Base-by-base conservation (phyloP, 2,797 vertebrate genomes). In the Melanotaenia boesemani region DNA sequence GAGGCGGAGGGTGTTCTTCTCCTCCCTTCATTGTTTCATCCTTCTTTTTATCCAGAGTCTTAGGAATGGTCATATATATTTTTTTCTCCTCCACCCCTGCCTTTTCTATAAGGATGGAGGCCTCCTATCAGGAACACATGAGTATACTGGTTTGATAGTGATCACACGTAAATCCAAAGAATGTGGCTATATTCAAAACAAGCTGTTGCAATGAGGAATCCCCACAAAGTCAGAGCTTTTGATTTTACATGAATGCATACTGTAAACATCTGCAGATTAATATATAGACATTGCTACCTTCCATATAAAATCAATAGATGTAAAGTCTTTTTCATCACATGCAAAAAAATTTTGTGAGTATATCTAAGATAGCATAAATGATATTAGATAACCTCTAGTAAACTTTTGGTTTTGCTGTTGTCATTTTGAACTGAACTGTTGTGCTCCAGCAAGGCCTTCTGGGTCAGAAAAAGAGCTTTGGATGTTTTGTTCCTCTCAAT, bases 401-500 rank as follows among this genome's bases (percentile, higher is more conserved):
- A 88, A 52, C 90, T 91, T 76, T 80, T 90, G 82, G 91, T 89
- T 52, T 79, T 65, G 55, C 79, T 91, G 79, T 66, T 73, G 74
- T 79, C 74, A 13, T 72, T 72, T 77, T 83, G 63, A 20, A 93
- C 86, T 46, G 1, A 60, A 50, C 88, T 86, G 77, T 89, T 94
- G 84, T 92, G 91, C 22, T 89, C 78, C 77, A 95, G 70, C 60
- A 89, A 88, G 69, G 96, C 95, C 82, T 97, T 98, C 86, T 98
- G 96, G 78, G 95, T 95, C 86, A 98, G 91, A 82, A 95, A 97
- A 69, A 96, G 85, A 57, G 96, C 96, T 94, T 90, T 97, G 80
- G 96, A 97, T 61, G 98, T 81, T 60, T 95, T 96, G 91, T 97
- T 99, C 87, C 93, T 97, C 84, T 94, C 96, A 61, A 98, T 95